Base-by-base conservation (phyloP, 2,888 invertebrate genomes). In the Tupiocoris notatus region DNA sequence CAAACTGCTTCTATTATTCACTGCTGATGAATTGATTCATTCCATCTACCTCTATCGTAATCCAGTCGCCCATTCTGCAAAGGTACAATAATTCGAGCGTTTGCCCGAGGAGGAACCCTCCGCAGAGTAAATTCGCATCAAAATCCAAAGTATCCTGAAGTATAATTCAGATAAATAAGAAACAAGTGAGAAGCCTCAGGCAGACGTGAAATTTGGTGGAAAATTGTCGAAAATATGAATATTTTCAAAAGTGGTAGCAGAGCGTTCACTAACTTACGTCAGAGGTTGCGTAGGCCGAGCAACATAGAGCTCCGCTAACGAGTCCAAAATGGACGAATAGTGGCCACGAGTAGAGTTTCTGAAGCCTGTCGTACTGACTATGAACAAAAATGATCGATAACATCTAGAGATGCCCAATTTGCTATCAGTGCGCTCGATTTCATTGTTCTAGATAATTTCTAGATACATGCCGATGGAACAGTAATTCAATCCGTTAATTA, bases 111-210 rank as follows among this genome's bases (percentile, higher is more conserved):
- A 70, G 18, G 20, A 70, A 70, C 17, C 70, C 70, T 24, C 70
- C 70, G 23, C 70, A 70, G 9, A 70, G 23, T 9, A 70, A 23
- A 20, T 70, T 70, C 9, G 70, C 70, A 24, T 70, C 70, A 24
- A 70, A 70, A 20, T 70, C 70, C 59, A 70, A 25, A 1, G 70
- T 70, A 20, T 70, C 70, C 70, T 70, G 58, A 3, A 70, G 25
- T 23, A 39, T 7, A 39, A 39, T 39, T 39, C 6, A 39, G 12
- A 39, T 7, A 39, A 39, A 12, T 39, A 12, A 7, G 39, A 39
- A 39, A 39, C 12, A 39, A 39, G 39, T 39, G 39, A 39, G 6
- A 39, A 12, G 3, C 12, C 12, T 39, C 39, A 39, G 39, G 39
- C 39, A 7, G 39, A n/a, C n/a, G n/a, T n/a, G n/a, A n/a, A n/a